A percentile compares a stretch with the other conserved stretches of the same genome.
These are phyloP conservation scores for Drosophila acutilabella DNA, from an alignment of 2,888 invertebrate species.

Conservation along the genomic window DNA sequence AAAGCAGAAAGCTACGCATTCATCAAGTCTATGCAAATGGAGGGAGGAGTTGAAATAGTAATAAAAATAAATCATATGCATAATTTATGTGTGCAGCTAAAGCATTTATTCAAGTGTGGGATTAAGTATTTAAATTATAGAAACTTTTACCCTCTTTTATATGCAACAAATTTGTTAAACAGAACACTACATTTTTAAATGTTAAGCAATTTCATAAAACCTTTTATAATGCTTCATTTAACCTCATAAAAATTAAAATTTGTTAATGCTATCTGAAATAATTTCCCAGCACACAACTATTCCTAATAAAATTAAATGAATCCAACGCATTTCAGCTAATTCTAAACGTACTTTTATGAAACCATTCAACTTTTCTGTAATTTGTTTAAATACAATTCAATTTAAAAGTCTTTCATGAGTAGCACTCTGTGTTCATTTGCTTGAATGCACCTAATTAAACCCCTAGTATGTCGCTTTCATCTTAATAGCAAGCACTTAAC, in stretches of 20 bases:
- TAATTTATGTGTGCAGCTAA: too few species aligned
- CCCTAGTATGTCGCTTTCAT: conserved; percentile 13
- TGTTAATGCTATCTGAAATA: not conserved
- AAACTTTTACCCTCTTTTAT: too few species aligned
- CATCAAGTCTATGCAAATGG: not conserved
- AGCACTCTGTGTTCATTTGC: conserved; percentile 3
- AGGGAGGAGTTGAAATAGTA: not conserved
- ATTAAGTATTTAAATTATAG: too few species aligned
- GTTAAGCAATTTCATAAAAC: too few species aligned
- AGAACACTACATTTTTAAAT: too few species aligned
- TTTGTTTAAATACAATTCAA: not conserved
- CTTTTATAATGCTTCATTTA: too few species aligned
- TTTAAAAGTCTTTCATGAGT: not conserved
- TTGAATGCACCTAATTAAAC: conserved; percentile 33
- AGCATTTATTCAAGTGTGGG: too few species aligned
- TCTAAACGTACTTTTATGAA: not conserved
- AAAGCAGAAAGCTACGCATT: not conserved
- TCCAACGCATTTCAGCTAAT: not conserved
- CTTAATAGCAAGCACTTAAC: conserved; percentile 34
- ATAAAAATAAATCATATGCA: not conserved
- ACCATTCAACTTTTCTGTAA: not conserved
- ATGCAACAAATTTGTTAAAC: too few species aligned
- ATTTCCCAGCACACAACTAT: not conserved
- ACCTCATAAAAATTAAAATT: too few species aligned
- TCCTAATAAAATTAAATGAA: not conserved